A percentile compares a stretch with the other conserved stretches of the same genome.
These are phyloP conservation scores for Actinia equina DNA, from an alignment of 64 coral and sea anemone genomes.

Conservation along the genomic window DNA sequence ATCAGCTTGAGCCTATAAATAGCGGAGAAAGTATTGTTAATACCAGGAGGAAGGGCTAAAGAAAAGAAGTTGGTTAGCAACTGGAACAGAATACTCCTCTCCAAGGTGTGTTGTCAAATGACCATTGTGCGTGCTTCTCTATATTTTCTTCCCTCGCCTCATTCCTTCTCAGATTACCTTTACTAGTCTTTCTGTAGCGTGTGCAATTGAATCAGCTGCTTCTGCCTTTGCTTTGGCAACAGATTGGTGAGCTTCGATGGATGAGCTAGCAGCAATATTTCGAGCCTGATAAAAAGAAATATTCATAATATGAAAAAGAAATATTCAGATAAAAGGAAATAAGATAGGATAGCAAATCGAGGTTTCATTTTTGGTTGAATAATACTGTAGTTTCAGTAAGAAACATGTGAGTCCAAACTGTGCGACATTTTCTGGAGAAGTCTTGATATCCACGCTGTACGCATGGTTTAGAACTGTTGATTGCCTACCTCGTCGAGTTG, in stretches of 20 bases:
- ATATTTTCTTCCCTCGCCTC: background rate
- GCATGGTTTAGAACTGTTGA: too few species aligned
- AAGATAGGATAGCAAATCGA: background rate
- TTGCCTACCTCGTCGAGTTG: slow-evolving; percentile 86
- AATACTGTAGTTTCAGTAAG: too few species aligned
- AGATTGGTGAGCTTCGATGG: slow-evolving; percentile 72
- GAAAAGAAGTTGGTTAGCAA: too few species aligned
- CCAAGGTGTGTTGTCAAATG: too few species aligned
- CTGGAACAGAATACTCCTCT: too few species aligned
- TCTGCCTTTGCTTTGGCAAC: slow-evolving; percentile 68
- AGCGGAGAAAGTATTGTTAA: background rate
- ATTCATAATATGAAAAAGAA: background rate
- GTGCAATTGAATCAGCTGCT: slow-evolving; percentile 58
- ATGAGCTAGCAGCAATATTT: slow-evolving; percentile 59
- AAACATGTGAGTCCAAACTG: too few species aligned
- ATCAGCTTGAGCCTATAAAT: slow-evolving; percentile 53
- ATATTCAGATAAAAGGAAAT: background rate
- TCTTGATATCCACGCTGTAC: too few species aligned
- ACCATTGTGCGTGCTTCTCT: too few species aligned
- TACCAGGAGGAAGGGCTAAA: too few species aligned
- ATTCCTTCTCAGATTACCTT: slow-evolving; percentile 35
- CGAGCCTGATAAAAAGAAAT: slow-evolving; percentile 51
- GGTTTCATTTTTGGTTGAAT: background rate
- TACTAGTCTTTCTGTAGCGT: slow-evolving; percentile 68
- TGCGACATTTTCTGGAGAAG: too few species aligned